These are phyloP conservation scores for Conus betulinus DNA, from an alignment of 1,140 invertebrate genomes.

Conservation along the genomic window DNA sequence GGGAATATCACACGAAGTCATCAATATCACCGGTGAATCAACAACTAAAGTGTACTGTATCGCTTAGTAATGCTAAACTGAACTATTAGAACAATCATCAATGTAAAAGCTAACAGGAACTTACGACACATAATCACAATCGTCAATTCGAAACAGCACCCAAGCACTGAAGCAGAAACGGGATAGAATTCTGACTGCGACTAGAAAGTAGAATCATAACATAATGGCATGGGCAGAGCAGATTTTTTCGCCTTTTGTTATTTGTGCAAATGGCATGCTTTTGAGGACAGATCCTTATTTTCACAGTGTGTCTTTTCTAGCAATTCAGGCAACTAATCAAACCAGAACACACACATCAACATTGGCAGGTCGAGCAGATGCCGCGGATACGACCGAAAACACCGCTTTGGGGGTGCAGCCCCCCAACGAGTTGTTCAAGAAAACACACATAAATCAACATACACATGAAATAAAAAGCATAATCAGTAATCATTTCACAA, in stretches of 20 bases:
- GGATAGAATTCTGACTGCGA: not conserved
- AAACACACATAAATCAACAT: constrained; percentile 5
- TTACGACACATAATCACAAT: not conserved
- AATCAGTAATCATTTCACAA: not conserved
- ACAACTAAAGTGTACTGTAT: too few species aligned
- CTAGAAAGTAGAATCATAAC: not conserved
- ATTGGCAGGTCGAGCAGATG: not conserved
- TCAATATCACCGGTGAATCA: too few species aligned
- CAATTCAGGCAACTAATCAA: not conserved
- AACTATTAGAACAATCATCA: too few species aligned
- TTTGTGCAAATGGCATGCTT: not conserved
- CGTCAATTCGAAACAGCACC: not conserved
- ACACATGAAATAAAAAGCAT: not conserved
- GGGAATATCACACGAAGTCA: too few species aligned
- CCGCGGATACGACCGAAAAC: constrained; percentile 2
- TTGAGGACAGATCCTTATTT: not conserved
- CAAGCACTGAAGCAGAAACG: not conserved
- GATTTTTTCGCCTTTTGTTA: not conserved
- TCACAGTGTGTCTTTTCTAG: not conserved
- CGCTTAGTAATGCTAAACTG: too few species aligned
- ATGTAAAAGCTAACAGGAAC: too few species aligned
- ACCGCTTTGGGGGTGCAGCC: not conserved
- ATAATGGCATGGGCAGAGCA: not conserved
- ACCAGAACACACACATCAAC: constrained; percentile 1
- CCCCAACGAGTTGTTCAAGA: not conserved